A percentile compares a stretch with the other conserved stretches of the same genome.
Evolutionary conservation across 2,888 invertebrate species (phyloP).

Genomic region (Nycteola revayana): DNA sequence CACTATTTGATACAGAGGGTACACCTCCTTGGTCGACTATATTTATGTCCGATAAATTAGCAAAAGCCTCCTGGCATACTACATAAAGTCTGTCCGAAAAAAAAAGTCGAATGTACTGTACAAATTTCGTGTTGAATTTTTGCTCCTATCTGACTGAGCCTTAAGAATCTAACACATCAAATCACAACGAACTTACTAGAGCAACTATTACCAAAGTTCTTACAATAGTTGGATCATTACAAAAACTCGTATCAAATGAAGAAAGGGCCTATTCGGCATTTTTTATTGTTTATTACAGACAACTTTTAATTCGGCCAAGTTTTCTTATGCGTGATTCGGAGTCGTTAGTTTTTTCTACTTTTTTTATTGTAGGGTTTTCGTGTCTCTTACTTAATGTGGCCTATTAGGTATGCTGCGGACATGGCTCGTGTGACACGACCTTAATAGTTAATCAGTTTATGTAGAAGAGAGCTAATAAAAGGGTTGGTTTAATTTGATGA

Average conservation of each 20-base stretch:
- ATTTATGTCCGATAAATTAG: too few relatives aligned
- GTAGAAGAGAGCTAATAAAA: constrained; percentile 36
- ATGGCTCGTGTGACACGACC: constrained; percentile 48
- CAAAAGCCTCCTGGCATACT: too few relatives aligned
- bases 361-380: constrained; percentile 64
- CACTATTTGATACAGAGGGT: too few relatives aligned
- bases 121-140: too few relatives aligned
- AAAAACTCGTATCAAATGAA: constrained; percentile 60
- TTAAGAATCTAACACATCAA: constrained; percentile 27
- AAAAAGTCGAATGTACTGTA: too few relatives aligned
- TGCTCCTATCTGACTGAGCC: constrained; percentile 9
- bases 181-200: constrained; percentile 16
- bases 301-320: constrained; percentile 80
- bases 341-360: constrained; percentile 75
- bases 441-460: constrained; percentile 37
- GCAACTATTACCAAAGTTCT: constrained; percentile 38
- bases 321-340: constrained; percentile 70
- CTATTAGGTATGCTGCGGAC: constrained; percentile 54
- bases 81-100: too few relatives aligned
- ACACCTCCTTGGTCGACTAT: too few relatives aligned
- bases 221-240: constrained; percentile 50
- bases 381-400: constrained; percentile 68
- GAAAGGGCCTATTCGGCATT: constrained; percentile 61
- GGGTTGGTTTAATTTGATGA: constrained; percentile 31
- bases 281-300: constrained; percentile 77